phyloP scores from a whole-genome alignment of 2,113 vertebrate genomes.

The Menura novaehollandiae region DNA sequence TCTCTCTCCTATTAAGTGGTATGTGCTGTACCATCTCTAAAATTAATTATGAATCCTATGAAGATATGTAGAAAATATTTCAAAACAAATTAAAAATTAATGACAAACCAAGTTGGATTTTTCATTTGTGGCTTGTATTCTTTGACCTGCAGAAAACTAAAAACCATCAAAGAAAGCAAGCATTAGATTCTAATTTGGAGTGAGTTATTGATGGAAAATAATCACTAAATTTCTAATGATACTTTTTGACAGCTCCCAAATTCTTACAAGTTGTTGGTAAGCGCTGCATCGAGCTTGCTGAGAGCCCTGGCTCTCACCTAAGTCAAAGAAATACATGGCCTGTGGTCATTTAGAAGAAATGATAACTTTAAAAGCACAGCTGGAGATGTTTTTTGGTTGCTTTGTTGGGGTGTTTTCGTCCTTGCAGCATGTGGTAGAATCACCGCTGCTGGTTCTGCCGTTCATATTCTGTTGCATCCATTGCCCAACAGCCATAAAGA shows the following conservation, averaged over 20 bases:
- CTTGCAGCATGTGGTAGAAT: not conserved
- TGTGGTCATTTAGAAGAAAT: conserved; percentile 39
- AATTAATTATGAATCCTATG: not conserved
- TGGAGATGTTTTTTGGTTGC: not conserved
- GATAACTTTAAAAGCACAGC: conserved; percentile 9
- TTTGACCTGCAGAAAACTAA: conserved; percentile 24
- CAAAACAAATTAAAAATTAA: conserved; percentile 62
- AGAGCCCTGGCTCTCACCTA: not conserved
- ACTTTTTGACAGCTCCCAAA: conserved; percentile 22
- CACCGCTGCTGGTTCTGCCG: not conserved
- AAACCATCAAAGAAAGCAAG: not conserved
- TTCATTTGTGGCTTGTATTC: conserved; percentile 15
- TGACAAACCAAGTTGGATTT: not conserved
- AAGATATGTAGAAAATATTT: not conserved
- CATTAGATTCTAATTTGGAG: conserved; percentile 45
- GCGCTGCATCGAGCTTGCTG: not conserved
- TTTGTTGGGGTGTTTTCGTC: not conserved
- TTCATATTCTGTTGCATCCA: not conserved
- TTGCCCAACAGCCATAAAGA: not conserved
- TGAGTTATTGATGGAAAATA: not conserved
- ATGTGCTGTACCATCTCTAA: not conserved
- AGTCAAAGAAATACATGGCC: not conserved
- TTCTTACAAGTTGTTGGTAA: conserved; percentile 34
- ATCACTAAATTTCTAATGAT: not conserved
- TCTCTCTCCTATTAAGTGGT: not conserved